Conservation (phyloP, 1,140 invertebrate species). For the Hyles euphorbiae region DNA sequence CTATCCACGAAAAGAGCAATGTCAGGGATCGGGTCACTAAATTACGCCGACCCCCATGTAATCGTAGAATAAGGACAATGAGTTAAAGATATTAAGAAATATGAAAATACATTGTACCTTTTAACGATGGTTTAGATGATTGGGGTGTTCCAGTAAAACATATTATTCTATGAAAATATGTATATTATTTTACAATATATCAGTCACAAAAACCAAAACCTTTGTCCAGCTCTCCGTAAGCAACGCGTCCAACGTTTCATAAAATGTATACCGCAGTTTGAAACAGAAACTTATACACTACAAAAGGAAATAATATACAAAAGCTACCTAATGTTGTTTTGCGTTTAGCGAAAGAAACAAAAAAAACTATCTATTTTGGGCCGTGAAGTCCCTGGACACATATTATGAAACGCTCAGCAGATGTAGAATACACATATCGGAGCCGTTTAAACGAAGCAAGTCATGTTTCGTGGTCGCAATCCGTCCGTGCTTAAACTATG, state of each 20-base stretch:
- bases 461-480: no score
- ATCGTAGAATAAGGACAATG: no score
- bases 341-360: not conserved
- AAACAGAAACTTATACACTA: slow-evolving; percentile 63
- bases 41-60: no score
- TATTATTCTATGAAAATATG: slow-evolving; percentile 28
- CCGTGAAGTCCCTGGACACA: slow-evolving; percentile 54
- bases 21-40: no score
- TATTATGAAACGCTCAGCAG: slow-evolving; percentile 57
- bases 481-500: slow-evolving; percentile 51
- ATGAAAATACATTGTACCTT: no score
- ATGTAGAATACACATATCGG: no score
- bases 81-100: no score
- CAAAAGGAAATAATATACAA: slow-evolving; percentile 67
- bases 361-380: slow-evolving; percentile 36
- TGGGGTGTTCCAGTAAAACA: no score
- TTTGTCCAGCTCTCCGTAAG: slow-evolving; percentile 5
- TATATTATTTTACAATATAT: slow-evolving; percentile 53
- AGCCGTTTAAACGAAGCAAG: slow-evolving; percentile 7
- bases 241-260: slow-evolving; percentile 55
- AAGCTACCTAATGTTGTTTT: slow-evolving; percentile 30
- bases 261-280: slow-evolving; percentile 57
- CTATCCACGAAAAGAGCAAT: no score
- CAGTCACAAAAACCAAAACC: slow-evolving; percentile 49
- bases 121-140: no score